Evolutionary conservation across 1,140 invertebrate genomes (phyloP).

Genomic region (Zaprionus inermis): DNA sequence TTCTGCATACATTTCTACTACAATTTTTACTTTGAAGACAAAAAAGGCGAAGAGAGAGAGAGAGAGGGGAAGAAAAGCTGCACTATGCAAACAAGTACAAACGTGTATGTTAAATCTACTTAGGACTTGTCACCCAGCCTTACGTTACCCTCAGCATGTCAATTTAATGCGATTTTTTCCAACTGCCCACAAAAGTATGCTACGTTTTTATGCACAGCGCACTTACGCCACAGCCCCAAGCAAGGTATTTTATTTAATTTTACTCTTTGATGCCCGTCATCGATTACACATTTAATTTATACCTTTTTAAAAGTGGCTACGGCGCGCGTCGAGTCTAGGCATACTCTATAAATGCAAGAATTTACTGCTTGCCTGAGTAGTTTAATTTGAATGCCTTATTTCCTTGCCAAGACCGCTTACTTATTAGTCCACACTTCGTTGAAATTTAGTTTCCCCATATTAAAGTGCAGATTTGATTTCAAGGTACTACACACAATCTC

Average conservation of each 20-base stretch:
- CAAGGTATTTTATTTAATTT: background rate
- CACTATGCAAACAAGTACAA: conserved; percentile 26
- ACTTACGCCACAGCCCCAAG: background rate
- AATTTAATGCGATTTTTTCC: conserved; percentile 59
- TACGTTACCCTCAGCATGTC: conserved; percentile 17
- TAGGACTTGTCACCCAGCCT: conserved; percentile 25
- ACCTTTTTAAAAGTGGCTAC: background rate
- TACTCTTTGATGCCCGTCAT: background rate
- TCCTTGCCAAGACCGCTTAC: too few relatives aligned
- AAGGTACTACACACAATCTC: background rate
- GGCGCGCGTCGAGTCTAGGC: too few relatives aligned
- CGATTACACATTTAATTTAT: background rate
- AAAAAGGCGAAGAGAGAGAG: conserved; percentile 37
- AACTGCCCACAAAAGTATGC: conserved; percentile 46
- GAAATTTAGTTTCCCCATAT: too few relatives aligned
- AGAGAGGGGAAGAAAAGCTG: conserved; percentile 39
- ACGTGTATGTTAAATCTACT: conserved; percentile 42
- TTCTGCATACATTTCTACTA: conserved; percentile 69
- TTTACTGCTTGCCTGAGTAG: too few relatives aligned
- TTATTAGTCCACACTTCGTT: too few relatives aligned
- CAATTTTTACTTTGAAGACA: conserved; percentile 69
- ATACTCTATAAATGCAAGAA: too few relatives aligned
- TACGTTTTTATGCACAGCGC: conserved; percentile 31
- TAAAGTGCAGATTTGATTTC: background rate
- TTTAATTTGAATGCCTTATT: too few relatives aligned